Base-by-base conservation (phyloP, 2,113 vertebrate species). In the Xyrauchen texanus region DNA sequence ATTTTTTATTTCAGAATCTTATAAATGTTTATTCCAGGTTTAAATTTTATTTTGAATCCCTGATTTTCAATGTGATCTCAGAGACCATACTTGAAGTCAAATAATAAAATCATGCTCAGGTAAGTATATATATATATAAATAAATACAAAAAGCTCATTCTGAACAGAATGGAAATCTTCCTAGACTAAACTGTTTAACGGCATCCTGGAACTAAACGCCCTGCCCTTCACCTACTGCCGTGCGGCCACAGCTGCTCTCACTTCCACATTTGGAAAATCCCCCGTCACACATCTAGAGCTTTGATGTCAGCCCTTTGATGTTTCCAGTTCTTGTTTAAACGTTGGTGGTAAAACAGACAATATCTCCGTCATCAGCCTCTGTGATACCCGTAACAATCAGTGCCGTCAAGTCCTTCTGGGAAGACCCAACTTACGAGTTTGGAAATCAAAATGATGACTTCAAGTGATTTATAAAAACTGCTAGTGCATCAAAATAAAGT, bases 251-350 rank as follows among this genome's bases (percentile, higher is more conserved):
- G 51, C 49, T 68, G 66, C 46, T 11, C 9, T 49, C 46, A 68
- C 66, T 49, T 68, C 66, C 66, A 70, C 21, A 51, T 71, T 55
- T 9, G 68, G 34, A 70, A 57, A 53, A 13, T 13, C 34, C 51
- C 34, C 21, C 11, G 16, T 57, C 51, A 70, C 52, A 53, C 21
- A 5, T 55, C 21, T 55, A 57, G 12, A 15, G 68, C 64, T 66
- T 9, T 66, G 66, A 68, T 52, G 15, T 68, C 21, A 34, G 21
- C 21, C 21, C 21, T 34, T 34, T 34, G 21, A 34, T 34, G 21
- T 34, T 47, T 68, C 66, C 66, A 68, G 47, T 34, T 46, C 47
- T 68, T 34, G 66, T 68, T 68, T 68, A 52, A 68, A 68, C 47
- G 2, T 11, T 52, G 16, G 46, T 51, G 15, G 10, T 16, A 68